Evolutionary conservation across 2,888 invertebrate species (phyloP).

Genomic region (Bombyx huttoni): DNA sequence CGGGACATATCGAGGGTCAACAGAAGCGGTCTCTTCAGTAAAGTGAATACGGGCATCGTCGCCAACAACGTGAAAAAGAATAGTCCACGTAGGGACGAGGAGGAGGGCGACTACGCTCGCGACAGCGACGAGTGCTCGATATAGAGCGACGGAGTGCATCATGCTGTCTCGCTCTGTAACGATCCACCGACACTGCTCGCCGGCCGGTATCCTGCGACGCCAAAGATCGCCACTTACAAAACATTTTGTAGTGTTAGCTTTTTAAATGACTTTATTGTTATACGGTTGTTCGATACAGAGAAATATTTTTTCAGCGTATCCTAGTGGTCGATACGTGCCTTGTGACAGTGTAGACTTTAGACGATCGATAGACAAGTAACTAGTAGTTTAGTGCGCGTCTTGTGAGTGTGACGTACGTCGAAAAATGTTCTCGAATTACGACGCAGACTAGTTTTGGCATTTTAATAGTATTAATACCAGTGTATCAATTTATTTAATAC

Average conservation of each 20-base stretch:
- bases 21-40: conserved; percentile 53
- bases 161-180: no score
- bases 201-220: conserved; percentile 25
- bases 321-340: conserved; percentile 56
- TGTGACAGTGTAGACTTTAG: conserved; percentile 34
- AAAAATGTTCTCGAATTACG: not conserved
- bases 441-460: conserved; percentile 53
- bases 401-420: not conserved
- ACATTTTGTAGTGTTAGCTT: conserved; percentile 12
- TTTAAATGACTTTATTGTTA: conserved; percentile 17
- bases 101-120: conserved; percentile 66
- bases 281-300: conserved; percentile 40
- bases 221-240: conserved; percentile 33
- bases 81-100: conserved; percentile 39
- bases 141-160: conserved; percentile 26
- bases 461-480: conserved; percentile 41
- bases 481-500: conserved; percentile 24
- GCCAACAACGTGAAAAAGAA: conserved; percentile 44
- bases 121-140: conserved; percentile 78
- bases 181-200: not conserved
- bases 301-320: conserved; percentile 65
- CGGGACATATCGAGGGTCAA: conserved; percentile 41
- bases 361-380: conserved; percentile 17
- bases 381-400: conserved; percentile 12
- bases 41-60: conserved; percentile 59